A percentile compares a stretch with the other conserved stretches of the same genome.
phyloP scores from a whole-genome alignment of 2,113 vertebrate species.

The Elephantulus edwardii region DNA sequence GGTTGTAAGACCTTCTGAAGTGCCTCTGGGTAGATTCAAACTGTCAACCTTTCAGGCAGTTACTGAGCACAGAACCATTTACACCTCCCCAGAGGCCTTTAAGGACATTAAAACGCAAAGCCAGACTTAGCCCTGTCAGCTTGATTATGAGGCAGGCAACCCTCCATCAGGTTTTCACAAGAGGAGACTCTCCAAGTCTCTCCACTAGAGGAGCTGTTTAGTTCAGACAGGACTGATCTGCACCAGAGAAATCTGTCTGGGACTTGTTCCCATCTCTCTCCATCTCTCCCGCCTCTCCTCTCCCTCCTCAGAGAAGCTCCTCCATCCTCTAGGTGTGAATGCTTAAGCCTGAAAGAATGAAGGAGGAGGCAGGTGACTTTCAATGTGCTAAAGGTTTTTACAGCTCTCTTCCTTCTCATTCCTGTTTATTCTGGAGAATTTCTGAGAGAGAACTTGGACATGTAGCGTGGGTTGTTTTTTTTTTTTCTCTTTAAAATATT shows the following conservation, averaged over 20 bases:
- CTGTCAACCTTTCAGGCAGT: neutral
- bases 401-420: neutral
- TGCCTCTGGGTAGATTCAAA: neutral
- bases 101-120: too few relatives aligned
- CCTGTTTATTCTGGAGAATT: slow-evolving; percentile 61
- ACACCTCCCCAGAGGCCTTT: neutral
- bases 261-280: neutral
- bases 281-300: neutral
- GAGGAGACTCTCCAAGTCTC: too few relatives aligned
- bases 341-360: neutral
- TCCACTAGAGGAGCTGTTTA: neutral
- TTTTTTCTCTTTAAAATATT: slow-evolving; percentile 2
- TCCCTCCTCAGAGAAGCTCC: neutral
- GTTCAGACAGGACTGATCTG: neutral
- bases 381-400: neutral
- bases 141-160: too few relatives aligned
- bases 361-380: slow-evolving; percentile 11
- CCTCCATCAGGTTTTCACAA: too few relatives aligned
- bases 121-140: too few relatives aligned
- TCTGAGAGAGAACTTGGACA: slow-evolving; percentile 12
- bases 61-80: neutral
- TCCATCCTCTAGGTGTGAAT: neutral
- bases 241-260: neutral
- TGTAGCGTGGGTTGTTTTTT: too few relatives aligned
- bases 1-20: neutral